Conservation (phyloP, 2,113 vertebrate species). For the Tragelaphus buxtoni region DNA sequence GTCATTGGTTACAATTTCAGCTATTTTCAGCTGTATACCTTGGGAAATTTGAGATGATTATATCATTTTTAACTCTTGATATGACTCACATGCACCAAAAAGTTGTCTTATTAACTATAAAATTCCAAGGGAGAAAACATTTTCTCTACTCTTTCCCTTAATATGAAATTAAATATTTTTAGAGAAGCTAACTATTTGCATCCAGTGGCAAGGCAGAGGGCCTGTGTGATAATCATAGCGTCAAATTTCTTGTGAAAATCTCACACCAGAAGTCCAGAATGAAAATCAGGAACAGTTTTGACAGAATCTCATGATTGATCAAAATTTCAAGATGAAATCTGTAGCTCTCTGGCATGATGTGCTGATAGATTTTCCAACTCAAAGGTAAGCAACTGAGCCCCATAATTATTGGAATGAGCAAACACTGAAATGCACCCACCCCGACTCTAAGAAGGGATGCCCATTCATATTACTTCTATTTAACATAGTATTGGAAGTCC, state of each 20-base stretch:
- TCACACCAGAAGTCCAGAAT: background rate
- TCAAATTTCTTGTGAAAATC: background rate
- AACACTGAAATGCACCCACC: rapidly evolving
- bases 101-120: background rate
- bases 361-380: background rate
- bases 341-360: background rate
- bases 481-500: background rate
- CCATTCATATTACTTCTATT: background rate
- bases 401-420: background rate
- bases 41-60: background rate
- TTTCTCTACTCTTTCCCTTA: background rate
- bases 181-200: background rate
- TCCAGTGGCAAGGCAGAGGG: background rate
- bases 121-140: background rate
- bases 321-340: background rate
- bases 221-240: background rate
- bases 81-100: background rate
- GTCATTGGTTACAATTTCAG: background rate
- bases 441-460: background rate
- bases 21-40: background rate
- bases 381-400: background rate
- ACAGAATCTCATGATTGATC: background rate
- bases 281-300: background rate
- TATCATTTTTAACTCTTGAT: background rate
- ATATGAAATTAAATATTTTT: background rate